Conservation (phyloP, 2,888 invertebrate species). For the Stenurella melanura region DNA sequence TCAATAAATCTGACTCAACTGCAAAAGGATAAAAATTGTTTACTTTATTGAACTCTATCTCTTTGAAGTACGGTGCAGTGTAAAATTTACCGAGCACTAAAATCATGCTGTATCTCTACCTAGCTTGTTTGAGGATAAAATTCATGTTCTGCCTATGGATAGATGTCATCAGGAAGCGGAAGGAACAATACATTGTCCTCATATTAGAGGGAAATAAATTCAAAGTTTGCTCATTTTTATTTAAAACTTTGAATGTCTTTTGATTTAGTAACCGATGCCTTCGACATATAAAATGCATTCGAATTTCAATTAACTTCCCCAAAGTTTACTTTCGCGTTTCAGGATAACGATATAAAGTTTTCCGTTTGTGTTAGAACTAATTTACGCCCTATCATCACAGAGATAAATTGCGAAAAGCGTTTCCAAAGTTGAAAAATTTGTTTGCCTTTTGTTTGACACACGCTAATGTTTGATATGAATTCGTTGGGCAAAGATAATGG, state of each 20-base stretch:
- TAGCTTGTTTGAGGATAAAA: slow-evolving; percentile 28
- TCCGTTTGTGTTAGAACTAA: slow-evolving; percentile 13
- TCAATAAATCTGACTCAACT: slow-evolving; percentile 35
- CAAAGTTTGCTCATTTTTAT: slow-evolving; percentile 5
- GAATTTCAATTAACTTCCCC: slow-evolving; percentile 17
- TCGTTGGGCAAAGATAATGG: neutral
- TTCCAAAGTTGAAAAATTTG: slow-evolving; percentile 10
- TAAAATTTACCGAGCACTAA: slow-evolving; percentile 32
- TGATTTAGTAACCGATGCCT: slow-evolving; percentile 44
- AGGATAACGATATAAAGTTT: neutral
- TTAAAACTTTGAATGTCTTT: slow-evolving; percentile 7
- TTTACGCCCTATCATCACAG: slow-evolving; percentile 10
- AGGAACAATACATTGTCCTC: slow-evolving; percentile 25
- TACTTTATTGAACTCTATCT: slow-evolving; percentile 32
- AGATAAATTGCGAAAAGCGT: slow-evolving; percentile 9
- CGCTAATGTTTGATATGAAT: slow-evolving; percentile 2
- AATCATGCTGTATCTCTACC: slow-evolving; percentile 16
- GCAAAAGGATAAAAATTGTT: slow-evolving; percentile 32
- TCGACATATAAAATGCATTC: slow-evolving; percentile 29
- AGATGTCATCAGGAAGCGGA: slow-evolving; percentile 11
- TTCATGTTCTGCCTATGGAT: slow-evolving; percentile 21
- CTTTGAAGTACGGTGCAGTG: slow-evolving; percentile 35
- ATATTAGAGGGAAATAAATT: neutral
- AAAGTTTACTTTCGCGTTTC: neutral
- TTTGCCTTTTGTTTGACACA: slow-evolving; percentile 12